Evolutionary conservation across 2,113 vertebrate species (phyloP).

Genomic region (Hiodon tergisus): DNA sequence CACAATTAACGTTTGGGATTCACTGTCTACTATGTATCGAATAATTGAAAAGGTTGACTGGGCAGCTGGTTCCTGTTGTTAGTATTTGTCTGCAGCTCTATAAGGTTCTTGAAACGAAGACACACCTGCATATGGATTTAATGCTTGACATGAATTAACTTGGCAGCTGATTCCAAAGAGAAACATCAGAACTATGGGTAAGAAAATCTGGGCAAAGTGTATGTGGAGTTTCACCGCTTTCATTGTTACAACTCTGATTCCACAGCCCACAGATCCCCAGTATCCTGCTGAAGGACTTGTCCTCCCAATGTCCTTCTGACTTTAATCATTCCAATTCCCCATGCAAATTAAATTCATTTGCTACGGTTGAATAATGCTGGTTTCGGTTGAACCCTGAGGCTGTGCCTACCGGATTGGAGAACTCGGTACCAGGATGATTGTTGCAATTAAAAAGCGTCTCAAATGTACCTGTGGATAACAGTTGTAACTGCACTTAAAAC

Average conservation of each 20-base stretch:
- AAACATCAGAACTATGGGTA: too few species aligned
- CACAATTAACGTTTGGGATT: too few species aligned
- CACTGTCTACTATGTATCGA: too few species aligned
- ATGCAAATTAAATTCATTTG: constrained; percentile 80
- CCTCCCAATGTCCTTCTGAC: constrained; percentile 82
- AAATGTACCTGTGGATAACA: constrained; percentile 49
- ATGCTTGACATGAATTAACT: too few species aligned
- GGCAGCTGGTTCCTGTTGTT: too few species aligned
- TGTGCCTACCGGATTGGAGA: constrained; percentile 38
- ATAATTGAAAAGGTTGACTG: too few species aligned
- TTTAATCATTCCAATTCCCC: constrained; percentile 84
- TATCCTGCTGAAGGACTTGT: constrained; percentile 68
- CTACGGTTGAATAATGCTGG: constrained; percentile 79
- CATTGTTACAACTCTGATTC: not conserved
- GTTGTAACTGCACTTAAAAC: not conserved
- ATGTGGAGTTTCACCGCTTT: not conserved
- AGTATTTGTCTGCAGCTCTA: too few species aligned
- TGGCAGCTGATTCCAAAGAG: too few species aligned
- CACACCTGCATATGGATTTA: too few species aligned
- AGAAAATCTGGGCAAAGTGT: not conserved
- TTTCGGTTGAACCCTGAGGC: constrained; percentile 67
- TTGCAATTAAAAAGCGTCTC: constrained; percentile 21
- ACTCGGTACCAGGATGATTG: constrained; percentile 16
- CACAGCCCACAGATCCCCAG: not conserved
- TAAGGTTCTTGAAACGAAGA: too few species aligned